These are phyloP conservation scores for Gandaritis pyraliata DNA, from an alignment of 2,888 invertebrate genomes.

Conservation along the genomic window DNA sequence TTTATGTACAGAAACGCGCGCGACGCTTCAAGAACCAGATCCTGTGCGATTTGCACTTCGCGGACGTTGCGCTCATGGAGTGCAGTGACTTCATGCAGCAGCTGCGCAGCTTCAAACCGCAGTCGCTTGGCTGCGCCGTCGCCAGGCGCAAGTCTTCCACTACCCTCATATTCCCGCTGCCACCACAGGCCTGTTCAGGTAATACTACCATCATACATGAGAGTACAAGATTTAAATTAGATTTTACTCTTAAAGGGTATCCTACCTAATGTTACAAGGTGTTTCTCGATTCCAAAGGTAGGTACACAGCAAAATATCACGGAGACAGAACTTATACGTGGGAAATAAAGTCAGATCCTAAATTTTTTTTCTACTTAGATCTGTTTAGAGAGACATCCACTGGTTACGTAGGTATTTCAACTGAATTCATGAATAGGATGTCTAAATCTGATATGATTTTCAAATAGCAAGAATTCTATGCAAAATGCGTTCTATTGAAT, in stretches of 20 bases:
- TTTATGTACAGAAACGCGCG: slow-evolving; percentile 81
- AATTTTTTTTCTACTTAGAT: no score
- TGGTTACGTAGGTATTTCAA: not conserved
- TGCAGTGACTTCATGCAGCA: slow-evolving; percentile 99
- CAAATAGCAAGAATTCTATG: slow-evolving; percentile 12
- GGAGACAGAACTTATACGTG: no score
- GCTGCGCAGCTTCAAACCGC: slow-evolving; percentile 97
- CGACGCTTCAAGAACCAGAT: slow-evolving; percentile 93
- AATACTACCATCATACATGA: no score
- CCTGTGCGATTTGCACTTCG: slow-evolving; percentile 97
- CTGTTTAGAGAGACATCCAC: no score
- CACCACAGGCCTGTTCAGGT: slow-evolving; percentile 86
- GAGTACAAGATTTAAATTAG: no score
- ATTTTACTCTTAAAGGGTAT: no score
- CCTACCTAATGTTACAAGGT: no score
- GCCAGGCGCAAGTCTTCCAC: slow-evolving; percentile 96
- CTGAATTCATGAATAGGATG: slow-evolving; percentile 13
- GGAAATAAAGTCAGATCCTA: no score
- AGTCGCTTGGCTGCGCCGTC: slow-evolving; percentile 97
- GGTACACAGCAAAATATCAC: no score
- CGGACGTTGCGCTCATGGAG: slow-evolving; percentile 98
- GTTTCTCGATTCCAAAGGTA: no score
- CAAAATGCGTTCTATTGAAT: slow-evolving; percentile 19
- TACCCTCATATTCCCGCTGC: slow-evolving; percentile 96
- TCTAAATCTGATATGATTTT: slow-evolving; percentile 7